phyloP scores from a whole-genome alignment of 2,888 invertebrate species.

The Temnothorax unifasciatus region DNA sequence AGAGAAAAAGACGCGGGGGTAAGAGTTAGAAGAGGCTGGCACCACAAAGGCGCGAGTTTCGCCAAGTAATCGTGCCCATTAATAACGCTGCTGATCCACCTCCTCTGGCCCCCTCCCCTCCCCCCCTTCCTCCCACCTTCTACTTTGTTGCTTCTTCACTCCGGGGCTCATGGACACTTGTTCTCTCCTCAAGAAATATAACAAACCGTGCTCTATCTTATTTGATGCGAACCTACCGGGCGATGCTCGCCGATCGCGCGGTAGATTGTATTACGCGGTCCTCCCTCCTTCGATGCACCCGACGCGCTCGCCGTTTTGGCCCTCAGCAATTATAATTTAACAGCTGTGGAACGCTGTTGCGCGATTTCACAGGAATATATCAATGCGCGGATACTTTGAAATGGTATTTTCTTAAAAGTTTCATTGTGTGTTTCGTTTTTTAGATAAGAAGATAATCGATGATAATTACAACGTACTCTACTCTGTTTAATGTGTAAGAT shows the following conservation, averaged over 20 bases:
- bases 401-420: background rate
- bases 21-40: constrained; percentile 68
- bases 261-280: constrained; percentile 44
- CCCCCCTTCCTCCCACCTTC: background rate
- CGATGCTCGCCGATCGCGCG: constrained; percentile 36
- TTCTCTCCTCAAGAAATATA: constrained; percentile 52
- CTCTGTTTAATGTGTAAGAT: background rate
- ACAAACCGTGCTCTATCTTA: constrained; percentile 55
- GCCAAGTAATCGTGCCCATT: constrained; percentile 85
- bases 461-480: background rate
- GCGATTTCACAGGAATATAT: background rate
- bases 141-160: constrained; percentile 23
- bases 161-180: constrained; percentile 43
- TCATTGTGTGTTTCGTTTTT: background rate
- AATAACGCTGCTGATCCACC: constrained; percentile 83
- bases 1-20: constrained; percentile 39
- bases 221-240: constrained; percentile 42
- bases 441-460: background rate
- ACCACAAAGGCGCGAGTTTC: constrained; percentile 83
- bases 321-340: constrained; percentile 27
- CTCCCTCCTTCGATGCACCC: background rate
- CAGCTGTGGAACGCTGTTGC: constrained; percentile 27
- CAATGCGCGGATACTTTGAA: background rate
- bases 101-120: constrained; percentile 58
- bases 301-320: constrained; percentile 3